Base-by-base conservation (phyloP, 1,140 invertebrate genomes). In the Drosophila teissieri region DNA sequence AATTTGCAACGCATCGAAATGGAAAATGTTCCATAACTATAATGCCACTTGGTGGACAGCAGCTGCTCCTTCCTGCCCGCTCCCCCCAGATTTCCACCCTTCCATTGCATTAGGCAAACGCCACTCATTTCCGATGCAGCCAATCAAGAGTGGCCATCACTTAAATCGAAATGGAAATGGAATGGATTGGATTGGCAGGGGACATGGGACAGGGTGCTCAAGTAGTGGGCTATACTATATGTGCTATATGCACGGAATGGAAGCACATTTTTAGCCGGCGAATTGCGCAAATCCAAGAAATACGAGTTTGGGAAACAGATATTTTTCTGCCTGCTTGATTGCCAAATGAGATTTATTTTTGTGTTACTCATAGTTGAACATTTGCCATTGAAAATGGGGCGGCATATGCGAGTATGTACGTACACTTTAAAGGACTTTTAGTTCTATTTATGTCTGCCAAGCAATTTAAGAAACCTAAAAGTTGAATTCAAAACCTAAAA, bases 271-370 rank as follows among this genome's bases (percentile, higher is more conserved):
- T 36, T 65, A 81, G 65, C 62, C 10, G 58, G 36, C 8, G 75
- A 48, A 75, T 78, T 78, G 60, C 76, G 76, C 69, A 79, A 56
- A 61, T 54, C 61, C 39, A 19, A 17, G 17, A 58, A 64, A 72
- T 64, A 56, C 69, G 27, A 74, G 56, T 55, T 73, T 42, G 53
- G 48, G 53, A 65, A 48, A 64, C 45, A 45, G 24, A 64, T 58
- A 57, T 75, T 42, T 58, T 56, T 65, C n/a, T 48, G 70, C 34
- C 24, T 48, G 70, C 57, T 55, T 42, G 44, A 52, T 68, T 83
- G 80, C 64, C 80, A 83, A 83, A 70, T 63, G 49, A 3, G 44
- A 72, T 68, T 83, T 80, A 68, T 78, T 77, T 63, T 77, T 73
- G 56, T 58, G 52, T 17, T 51, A 15, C 1, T 17, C 48, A 60